Evolutionary conservation across 2,113 vertebrate species (phyloP).

Genomic region (Damaliscus lunatus): DNA sequence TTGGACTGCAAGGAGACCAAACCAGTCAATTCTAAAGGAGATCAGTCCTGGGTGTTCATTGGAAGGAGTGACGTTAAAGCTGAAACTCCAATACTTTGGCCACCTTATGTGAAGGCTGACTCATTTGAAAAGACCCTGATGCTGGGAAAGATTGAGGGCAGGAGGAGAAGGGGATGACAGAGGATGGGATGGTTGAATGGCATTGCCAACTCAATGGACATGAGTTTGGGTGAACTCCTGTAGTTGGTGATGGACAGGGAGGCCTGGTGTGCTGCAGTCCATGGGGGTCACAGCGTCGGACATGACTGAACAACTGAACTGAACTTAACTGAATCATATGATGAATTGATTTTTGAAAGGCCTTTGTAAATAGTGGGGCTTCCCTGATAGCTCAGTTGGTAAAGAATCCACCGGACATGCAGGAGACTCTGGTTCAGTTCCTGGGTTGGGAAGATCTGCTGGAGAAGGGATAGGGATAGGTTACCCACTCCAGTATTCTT

Average conservation of each 20-base stretch:
- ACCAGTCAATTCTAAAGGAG: neutral
- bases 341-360: neutral
- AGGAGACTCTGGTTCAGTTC: neutral
- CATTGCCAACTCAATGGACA: fast-evolving
- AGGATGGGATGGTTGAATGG: neutral
- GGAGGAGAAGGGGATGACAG: neutral
- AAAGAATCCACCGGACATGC: neutral
- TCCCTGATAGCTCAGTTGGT: neutral
- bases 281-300: neutral
- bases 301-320: neutral
- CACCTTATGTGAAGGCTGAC: neutral
- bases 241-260: neutral
- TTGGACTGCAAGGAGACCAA: neutral
- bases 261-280: neutral
- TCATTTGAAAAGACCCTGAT: neutral
- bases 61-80: neutral
- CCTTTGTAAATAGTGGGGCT: neutral
- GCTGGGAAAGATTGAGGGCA: neutral
- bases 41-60: neutral
- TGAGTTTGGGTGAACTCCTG: neutral
- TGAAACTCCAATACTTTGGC: neutral
- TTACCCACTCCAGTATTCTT: neutral
- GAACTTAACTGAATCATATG: neutral
- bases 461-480: neutral
- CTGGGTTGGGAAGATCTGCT: neutral